Conservation (phyloP, 2,113 vertebrate species). For the Gambusia holbrooki region DNA sequence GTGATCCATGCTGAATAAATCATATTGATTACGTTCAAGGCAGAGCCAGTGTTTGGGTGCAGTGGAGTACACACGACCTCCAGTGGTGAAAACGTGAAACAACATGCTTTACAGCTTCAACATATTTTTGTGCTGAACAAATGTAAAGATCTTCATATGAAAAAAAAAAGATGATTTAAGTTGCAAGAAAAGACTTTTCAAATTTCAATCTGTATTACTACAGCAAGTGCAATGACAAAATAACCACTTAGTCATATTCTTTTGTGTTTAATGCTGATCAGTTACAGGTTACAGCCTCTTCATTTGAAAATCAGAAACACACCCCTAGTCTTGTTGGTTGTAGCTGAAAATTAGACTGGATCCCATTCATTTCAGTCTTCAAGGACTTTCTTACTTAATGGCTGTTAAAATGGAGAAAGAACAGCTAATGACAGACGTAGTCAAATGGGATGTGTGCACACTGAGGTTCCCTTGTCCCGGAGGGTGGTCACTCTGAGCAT, state of each 20-base stretch:
- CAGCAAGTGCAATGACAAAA: not conserved
- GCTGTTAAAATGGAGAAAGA: not conserved
- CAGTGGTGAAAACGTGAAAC: slow-evolving; percentile 47
- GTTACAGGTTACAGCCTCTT: not conserved
- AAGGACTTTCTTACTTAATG: slow-evolving; percentile 1
- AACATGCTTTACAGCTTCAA: slow-evolving; percentile 1
- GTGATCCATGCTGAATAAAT: not conserved
- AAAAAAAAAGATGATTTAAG: not conserved
- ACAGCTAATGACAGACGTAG: not conserved
- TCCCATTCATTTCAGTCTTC: not conserved
- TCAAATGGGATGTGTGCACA: slow-evolving; percentile 26
- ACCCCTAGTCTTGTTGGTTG: not conserved
- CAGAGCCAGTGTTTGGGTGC: not conserved
- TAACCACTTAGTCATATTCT: not conserved
- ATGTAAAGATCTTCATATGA: no score
- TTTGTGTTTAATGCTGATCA: not conserved
- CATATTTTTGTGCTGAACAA: no score
- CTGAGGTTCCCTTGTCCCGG: slow-evolving; percentile 62
- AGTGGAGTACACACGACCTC: slow-evolving; percentile 24
- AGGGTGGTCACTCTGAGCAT: slow-evolving; percentile 83
- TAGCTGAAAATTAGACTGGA: not conserved
- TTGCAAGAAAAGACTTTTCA: not conserved
- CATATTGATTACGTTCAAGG: not conserved
- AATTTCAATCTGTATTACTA: not conserved
- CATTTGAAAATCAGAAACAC: not conserved